Base-by-base conservation (phyloP, 1,140 invertebrate genomes). In the Drosophila aff. region DNA sequence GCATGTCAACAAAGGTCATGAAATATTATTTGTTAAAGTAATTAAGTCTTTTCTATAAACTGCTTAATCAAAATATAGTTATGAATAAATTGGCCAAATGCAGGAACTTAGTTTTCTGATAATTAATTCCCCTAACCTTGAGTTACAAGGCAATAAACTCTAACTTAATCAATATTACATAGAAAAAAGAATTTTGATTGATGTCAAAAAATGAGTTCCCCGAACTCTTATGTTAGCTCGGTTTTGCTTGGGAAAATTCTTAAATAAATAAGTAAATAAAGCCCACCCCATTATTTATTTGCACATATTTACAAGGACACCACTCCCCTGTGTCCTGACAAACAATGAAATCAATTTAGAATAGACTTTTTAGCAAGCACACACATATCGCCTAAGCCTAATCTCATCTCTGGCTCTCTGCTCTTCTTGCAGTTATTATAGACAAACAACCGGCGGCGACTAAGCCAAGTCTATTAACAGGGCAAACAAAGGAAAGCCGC, bases 361-460 rank as follows among this genome's bases (percentile, higher is more conserved):
- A 79, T 59, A 76, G 63, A 76, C 71, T 79, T 79, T 71, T 72
- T 60, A 79, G 53, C 21, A 26, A 57, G 61, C 73, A 72, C 43
- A 57, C 41, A 79, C 68, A 73, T 72, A 50, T 74, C 67, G 52
- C 44, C 44, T 73, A 73, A 73, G 71, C 71, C 71, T 74, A 67
- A 79, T 80, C 55, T 80, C 68, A 61, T 77, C 65, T 61, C 49
- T 79, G 55, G 62, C 53, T 64, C 36, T 68, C 40, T 71, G 36
- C n/a, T 77, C 68, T 90, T 52, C 83, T 89, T 90, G 77, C 84
- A 89, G 84, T 79, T 84, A 84, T 84, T 90, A 90, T 67, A 79
- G 60, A 53, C 63, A 79, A 73, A 68, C 79, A 69, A 63, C 63
- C 59, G 57, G 41, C 64, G 61, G 43, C 59, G 49, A 71, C 68